These are phyloP conservation scores for Formica selysi DNA, from an alignment of 1,140 invertebrate species.

Conservation along the genomic window DNA sequence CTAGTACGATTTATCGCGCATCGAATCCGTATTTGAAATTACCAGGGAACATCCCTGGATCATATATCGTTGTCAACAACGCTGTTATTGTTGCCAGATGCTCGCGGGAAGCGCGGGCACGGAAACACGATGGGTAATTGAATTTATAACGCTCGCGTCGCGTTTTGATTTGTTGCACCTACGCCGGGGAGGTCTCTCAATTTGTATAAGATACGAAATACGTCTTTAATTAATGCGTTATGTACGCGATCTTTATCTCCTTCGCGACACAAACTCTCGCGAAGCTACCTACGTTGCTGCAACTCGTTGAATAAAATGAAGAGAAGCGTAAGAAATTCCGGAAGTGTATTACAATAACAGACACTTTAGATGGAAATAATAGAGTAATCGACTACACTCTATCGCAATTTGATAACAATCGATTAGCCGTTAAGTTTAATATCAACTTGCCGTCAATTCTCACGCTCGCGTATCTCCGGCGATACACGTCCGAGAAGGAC, in stretches of 20 bases:
- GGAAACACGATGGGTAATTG: constrained; percentile 30
- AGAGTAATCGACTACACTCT: constrained; percentile 18
- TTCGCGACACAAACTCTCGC: too few relatives aligned
- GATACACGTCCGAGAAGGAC: constrained; percentile 18
- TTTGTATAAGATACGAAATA: constrained; percentile 9
- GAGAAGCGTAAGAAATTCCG: constrained; percentile 14
- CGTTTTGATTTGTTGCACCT: constrained; percentile 12
- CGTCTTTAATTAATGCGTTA: constrained; percentile 5
- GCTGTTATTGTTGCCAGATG: constrained; percentile 5
- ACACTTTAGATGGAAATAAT: constrained; percentile 17
- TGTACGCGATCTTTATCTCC: too few relatives aligned
- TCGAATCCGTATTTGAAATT: constrained; percentile 30
- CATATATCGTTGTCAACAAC: constrained; percentile 50
- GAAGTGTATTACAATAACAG: constrained; percentile 10
- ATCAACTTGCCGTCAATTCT: constrained; percentile 22
- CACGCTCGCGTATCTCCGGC: constrained; percentile 6
- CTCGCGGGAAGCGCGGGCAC: not conserved
- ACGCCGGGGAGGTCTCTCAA: constrained; percentile 2
- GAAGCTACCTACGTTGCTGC: not conserved
- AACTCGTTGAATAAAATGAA: constrained; percentile 11
- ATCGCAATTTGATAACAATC: constrained; percentile 32
- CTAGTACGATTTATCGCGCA: constrained; percentile 51
- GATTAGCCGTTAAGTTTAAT: constrained; percentile 27
- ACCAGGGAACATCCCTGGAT: not conserved
- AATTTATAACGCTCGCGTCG: constrained; percentile 28